Base-by-base conservation (phyloP, 1,140 invertebrate genomes). In the Drosophila funebris region DNA sequence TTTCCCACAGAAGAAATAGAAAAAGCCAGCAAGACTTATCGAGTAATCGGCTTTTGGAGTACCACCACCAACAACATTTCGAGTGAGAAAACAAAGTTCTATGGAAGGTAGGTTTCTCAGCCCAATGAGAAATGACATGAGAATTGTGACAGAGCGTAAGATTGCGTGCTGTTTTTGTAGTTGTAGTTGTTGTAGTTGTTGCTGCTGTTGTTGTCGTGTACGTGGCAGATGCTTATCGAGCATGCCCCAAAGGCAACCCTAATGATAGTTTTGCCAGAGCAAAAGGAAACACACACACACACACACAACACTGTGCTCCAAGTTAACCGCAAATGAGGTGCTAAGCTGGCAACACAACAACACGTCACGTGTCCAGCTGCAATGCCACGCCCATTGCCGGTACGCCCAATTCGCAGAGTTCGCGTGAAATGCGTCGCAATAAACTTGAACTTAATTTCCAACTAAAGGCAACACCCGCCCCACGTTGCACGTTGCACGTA, bases 361-460 rank as follows among this genome's bases (percentile, higher is more conserved):
- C 56, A 46, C 56, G 71, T 73, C 57, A 69, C 66, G 57, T 70
- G 67, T 70, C 57, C 64, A 61, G 48, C 64, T 73, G 29, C 63
- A 48, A 0, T 61, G 56, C 41, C 63, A 61, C 70, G 50, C 63
- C 56, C 29, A 16, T 11, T 4, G 7, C n/a, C 5, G 4, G 22
- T 14, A 6, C 13, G 43, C 16, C 20, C 29, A 20, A 1, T 24
- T 53, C 4, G n/a, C 27, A 8, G 37, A 41, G 36, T 74, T 74
- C 67, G 72, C 72, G 67, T 74, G 72, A 70, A 74, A 53, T 56
- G 72, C 57, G 71, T 62, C 20, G 46, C 57, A 66, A 69, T 73
- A 74, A 74, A 70, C 77, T 71, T 72, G 63, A 78, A 71, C 79
- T 78, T 66, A 46, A 54, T 74, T 82, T 82, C 63, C 60, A 62